Percentiles rank a stretch among this genome's conserved stretches.
These are phyloP conservation scores for Stenolophus ochropezus DNA, from an alignment of 2,888 invertebrate species.

Conservation along the genomic window DNA sequence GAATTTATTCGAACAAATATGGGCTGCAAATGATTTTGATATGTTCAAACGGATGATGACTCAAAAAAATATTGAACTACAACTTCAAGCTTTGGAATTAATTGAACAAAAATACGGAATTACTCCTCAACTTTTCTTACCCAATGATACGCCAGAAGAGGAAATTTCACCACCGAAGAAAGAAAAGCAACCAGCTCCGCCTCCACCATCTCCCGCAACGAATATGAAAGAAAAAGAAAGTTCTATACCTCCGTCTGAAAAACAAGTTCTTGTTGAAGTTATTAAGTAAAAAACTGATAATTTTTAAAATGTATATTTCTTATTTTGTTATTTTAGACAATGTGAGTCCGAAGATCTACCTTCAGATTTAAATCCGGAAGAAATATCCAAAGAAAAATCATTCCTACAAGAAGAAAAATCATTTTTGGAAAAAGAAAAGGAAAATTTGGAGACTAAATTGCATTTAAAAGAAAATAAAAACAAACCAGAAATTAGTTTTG, in stretches of 20 bases:
- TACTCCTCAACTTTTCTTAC: conserved; percentile 79
- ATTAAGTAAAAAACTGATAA: conserved; percentile 33
- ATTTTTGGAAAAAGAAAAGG: conserved; percentile 47
- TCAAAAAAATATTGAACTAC: conserved; percentile 92
- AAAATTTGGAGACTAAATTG: conserved; percentile 24
- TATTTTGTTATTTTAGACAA: conserved; percentile 39
- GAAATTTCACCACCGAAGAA: conserved; percentile 12
- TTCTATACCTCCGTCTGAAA: conserved; percentile 44
- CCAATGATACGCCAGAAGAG: conserved; percentile 67
- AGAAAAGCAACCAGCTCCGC: not conserved
- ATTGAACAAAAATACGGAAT: conserved; percentile 86
- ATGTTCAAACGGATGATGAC: conserved; percentile 95
- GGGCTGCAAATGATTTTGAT: conserved; percentile 94
- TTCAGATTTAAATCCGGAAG: conserved; percentile 22
- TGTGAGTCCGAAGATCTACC: conserved; percentile 35
- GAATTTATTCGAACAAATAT: conserved; percentile 85
- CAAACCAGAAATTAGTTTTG: not conserved
- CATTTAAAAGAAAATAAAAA: conserved; percentile 19
- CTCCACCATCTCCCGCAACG: conserved; percentile 18
- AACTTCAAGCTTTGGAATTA: conserved; percentile 89
- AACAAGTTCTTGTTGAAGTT: conserved; percentile 56
- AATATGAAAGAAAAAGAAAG: not conserved
- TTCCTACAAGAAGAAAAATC: conserved; percentile 49
- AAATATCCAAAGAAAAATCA: conserved; percentile 33
- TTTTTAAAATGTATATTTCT: not conserved